Percentiles rank a stretch among this genome's conserved stretches.
Evolutionary conservation across 2,888 invertebrate species (phyloP).

Genomic region (Trichogramma evanescens): DNA sequence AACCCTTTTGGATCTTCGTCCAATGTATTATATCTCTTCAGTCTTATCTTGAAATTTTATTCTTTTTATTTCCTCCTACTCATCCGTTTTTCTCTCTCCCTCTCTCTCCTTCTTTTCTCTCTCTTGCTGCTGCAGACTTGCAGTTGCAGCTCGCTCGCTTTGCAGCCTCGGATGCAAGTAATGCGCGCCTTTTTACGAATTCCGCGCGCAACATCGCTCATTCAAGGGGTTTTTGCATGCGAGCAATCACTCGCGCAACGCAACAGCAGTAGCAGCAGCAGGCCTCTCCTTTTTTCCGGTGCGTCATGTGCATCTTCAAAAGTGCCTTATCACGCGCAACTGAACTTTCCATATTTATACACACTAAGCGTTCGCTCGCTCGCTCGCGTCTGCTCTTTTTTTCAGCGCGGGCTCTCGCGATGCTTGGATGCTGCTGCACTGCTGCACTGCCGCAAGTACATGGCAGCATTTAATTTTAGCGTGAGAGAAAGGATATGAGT

Average conservation of each 20-base stretch:
- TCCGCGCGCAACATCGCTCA: conserved; percentile 4
- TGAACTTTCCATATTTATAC: conserved; percentile 18
- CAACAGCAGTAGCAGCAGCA: no score
- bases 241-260: no score
- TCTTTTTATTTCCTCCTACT: conserved; percentile 15
- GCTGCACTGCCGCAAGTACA: background rate
- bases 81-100: conserved; percentile 16
- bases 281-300: no score
- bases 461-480: conserved; percentile 14
- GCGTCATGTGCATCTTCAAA: no score
- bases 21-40: conserved; percentile 18
- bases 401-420: background rate
- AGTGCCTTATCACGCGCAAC: background rate
- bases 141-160: conserved; percentile 20
- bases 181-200: background rate
- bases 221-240: no score
- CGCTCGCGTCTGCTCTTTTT: conserved; percentile 4
- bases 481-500: conserved; percentile 1
- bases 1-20: conserved; percentile 19
- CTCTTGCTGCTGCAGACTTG: background rate
- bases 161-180: conserved; percentile 6
- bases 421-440: background rate
- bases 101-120: conserved; percentile 12
- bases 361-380: background rate
- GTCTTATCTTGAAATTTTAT: conserved; percentile 22